Evolutionary conservation across 2,797 vertebrate genomes (phyloP), one percentile per base, ranked within the genome.

Genomic region (Amphiprion clarkii): DNA sequence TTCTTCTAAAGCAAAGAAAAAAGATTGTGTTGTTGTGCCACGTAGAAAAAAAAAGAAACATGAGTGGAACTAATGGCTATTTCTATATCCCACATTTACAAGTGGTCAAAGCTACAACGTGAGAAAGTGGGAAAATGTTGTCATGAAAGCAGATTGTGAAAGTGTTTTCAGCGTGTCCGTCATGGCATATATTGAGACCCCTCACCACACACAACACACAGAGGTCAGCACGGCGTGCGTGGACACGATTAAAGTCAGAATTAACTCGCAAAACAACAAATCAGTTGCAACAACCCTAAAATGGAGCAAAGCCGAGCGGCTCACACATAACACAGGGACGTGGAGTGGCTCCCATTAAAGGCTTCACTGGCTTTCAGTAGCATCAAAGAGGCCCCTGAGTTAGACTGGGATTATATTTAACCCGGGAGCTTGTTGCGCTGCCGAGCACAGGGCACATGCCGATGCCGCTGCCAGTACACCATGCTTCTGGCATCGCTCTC

Each of bases 401-500:
- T 93, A 93, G 83, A 75, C 80, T 65, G 81, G 87, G 92, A 94
- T 94, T 93, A 94, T 92, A 91, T 94, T 94, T 93, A 95, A 94
- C 89, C 83, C 71, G 36, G 67, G 76, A 87, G 86, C 75, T 77
- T 81, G 87, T 84, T 88, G 87, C 86, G 66, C 70, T 71, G 75
- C 71, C 76, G 88, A 81, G 80, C 70, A 79, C 80, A 86, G 81
- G 85, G 88, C 81, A 75, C 76, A 82, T 83, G 79, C 76, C 74
- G 79, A 51, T 71, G 78, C 84, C 68, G 77, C 76, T 83, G 84
- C 73, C 83, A 86, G 84, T 73, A 67, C 73, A 79, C 64, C 84
- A 76, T 70, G 84, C 86, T 81, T 73, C 88, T 91, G 89, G 84
- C 83, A 88, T 87, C 55, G 49, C 66, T 70, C 67, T 71, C 69